These are phyloP conservation scores for Hylaeus volcanicus DNA, from an alignment of 1,140 invertebrate species.

Conservation along the genomic window DNA sequence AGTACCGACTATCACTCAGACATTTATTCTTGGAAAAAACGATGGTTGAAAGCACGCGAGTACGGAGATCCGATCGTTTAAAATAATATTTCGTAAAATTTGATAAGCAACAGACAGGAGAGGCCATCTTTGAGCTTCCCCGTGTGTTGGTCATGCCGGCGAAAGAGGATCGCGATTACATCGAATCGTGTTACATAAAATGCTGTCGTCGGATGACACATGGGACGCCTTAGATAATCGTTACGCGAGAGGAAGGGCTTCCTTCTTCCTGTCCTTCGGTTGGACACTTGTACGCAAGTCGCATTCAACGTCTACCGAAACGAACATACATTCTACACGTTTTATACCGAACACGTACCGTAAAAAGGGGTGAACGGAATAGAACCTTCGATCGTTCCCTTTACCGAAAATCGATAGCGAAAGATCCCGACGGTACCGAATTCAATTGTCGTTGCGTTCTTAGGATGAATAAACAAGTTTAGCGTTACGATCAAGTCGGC, in stretches of 20 bases:
- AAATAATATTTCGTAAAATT: constrained; percentile 16
- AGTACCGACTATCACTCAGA: constrained; percentile 41
- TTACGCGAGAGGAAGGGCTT: constrained; percentile 32
- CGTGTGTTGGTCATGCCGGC: constrained; percentile 49
- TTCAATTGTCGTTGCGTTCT: no score
- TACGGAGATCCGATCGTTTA: background rate
- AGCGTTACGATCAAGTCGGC: no score
- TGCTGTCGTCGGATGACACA: constrained; percentile 32
- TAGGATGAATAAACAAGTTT: no score
- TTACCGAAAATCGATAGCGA: no score
- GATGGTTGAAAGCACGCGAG: background rate
- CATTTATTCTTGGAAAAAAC: background rate
- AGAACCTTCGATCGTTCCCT: no score
- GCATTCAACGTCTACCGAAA: background rate
- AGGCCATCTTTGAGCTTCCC: constrained; percentile 66
- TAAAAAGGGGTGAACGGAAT: no score
- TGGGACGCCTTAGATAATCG: constrained; percentile 41
- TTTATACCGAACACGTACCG: background rate
- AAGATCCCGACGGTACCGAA: no score
- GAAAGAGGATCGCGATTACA: constrained; percentile 53
- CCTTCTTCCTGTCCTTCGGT: constrained; percentile 15
- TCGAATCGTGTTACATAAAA: constrained; percentile 63
- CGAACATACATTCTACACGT: background rate
- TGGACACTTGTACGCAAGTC: background rate
- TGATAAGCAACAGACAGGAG: constrained; percentile 39